phyloP scores from a whole-genome alignment of 2,888 invertebrate species.

The Chromoteleia sp. region DNA sequence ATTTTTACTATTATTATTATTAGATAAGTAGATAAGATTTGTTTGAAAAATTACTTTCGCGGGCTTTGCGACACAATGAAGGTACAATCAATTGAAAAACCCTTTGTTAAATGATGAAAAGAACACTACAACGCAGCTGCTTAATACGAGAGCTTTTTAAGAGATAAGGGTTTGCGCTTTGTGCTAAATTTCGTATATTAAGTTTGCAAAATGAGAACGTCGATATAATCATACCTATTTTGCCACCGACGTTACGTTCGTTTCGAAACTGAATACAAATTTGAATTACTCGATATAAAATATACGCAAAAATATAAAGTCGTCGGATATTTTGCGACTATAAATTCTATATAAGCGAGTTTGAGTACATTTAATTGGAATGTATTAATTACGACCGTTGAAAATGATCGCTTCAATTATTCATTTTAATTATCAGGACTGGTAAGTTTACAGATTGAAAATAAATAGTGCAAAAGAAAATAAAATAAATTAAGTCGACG shows the following conservation, averaged over 20 bases:
- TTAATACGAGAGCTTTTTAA: slow-evolving; percentile 16
- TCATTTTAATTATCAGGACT: no score
- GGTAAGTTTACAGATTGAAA: no score
- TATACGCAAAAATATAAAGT: no score
- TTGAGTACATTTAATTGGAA: no score
- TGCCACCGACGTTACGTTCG: neutral
- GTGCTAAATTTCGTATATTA: slow-evolving; percentile 20
- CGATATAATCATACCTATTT: neutral
- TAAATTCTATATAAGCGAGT: no score
- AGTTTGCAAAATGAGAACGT: slow-evolving; percentile 15
- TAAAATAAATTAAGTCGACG: neutral
- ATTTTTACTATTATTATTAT: neutral
- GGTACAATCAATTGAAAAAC: neutral
- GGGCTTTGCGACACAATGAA: neutral
- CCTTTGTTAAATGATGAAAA: slow-evolving; percentile 15
- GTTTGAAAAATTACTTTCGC: neutral
- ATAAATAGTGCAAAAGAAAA: no score
- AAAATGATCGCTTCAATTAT: no score
- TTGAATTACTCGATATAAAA: no score
- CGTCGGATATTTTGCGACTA: no score
- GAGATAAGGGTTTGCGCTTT: slow-evolving; percentile 10
- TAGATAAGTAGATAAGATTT: neutral
- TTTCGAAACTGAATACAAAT: neutral
- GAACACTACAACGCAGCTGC: slow-evolving; percentile 25
- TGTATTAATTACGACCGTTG: no score